phyloP scores from a whole-genome alignment of 1,140 invertebrate genomes.

The Drosophila teissieri region DNA sequence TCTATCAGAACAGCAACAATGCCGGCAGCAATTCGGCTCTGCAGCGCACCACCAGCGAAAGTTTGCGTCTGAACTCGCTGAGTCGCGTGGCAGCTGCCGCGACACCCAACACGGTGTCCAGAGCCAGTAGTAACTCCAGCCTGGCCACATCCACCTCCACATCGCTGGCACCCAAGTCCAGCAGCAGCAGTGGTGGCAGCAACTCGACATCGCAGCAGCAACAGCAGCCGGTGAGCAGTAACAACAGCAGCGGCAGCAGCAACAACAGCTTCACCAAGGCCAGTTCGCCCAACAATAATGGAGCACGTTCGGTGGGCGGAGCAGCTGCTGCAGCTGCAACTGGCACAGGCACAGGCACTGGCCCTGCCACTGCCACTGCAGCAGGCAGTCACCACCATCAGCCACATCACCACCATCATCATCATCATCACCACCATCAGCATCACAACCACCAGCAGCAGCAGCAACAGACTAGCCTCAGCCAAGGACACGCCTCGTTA shows the following conservation, averaged over 20 bases:
- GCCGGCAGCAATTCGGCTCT: conserved; percentile 67
- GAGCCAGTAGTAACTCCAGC: conserved; percentile 55
- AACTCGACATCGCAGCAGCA: conserved; percentile 35
- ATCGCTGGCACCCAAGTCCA: conserved; percentile 73
- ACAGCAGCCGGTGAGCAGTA: conserved; percentile 17
- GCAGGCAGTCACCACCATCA: conserved; percentile 32
- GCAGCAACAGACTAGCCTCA: conserved; percentile 70
- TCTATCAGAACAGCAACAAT: conserved; percentile 38
- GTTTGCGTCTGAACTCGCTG: conserved; percentile 87
- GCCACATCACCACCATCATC: conserved; percentile 34
- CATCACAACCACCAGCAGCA: conserved; percentile 53
- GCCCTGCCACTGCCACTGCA: no score
- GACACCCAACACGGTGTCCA: conserved; percentile 33
- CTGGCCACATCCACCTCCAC: conserved; percentile 82
- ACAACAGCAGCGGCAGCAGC: conserved; percentile 4
- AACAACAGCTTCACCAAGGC: conserved; percentile 55
- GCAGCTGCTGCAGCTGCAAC: conserved; percentile 35
- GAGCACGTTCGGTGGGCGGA: conserved; percentile 37
- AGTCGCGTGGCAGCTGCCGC: conserved; percentile 48
- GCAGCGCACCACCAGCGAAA: conserved; percentile 91
- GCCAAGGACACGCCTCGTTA: conserved; percentile 59
- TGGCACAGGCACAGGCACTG: conserved; percentile 31
- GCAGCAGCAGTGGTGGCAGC: conserved; percentile 43
- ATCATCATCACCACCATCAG: conserved; percentile 39
- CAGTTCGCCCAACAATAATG: conserved; percentile 81